phyloP scores from a whole-genome alignment of 2,797 vertebrate genomes.

The Myotis myotis region DNA sequence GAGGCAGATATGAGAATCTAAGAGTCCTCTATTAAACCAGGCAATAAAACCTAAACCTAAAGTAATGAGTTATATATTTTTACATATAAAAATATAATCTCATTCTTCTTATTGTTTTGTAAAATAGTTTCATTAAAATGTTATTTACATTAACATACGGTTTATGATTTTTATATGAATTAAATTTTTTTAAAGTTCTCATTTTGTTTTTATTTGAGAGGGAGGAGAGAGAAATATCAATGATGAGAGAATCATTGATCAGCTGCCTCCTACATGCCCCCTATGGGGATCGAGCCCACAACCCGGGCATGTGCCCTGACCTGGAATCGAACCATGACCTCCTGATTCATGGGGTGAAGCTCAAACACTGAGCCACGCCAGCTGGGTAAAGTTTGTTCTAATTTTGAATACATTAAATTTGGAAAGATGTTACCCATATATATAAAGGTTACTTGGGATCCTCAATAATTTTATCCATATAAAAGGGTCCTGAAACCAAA shows the following conservation, averaged over 20 bases:
- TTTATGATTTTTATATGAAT: background rate
- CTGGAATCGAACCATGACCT: no score
- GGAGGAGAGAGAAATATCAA: no score
- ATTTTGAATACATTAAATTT: background rate
- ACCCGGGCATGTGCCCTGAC: no score
- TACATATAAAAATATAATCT: background rate
- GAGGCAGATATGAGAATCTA: background rate
- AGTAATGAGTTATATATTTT: background rate
- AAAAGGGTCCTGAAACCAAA: background rate
- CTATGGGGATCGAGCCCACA: no score
- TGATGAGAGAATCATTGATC: no score
- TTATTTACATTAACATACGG: background rate
- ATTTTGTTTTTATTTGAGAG: no score
- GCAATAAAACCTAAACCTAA: background rate
- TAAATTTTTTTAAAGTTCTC: background rate
- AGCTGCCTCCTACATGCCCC: no score
- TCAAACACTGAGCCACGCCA: no score
- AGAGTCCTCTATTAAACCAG: background rate
- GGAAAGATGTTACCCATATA: background rate
- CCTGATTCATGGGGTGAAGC: no score
- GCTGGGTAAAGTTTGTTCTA: background rate
- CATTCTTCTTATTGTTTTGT: background rate
- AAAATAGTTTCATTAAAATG: slow-evolving; percentile 16
- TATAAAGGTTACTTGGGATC: background rate
- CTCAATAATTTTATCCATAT: background rate